These are phyloP conservation scores for Buceros bicornis DNA, from an alignment of 2,797 vertebrate species.

Conservation along the genomic window DNA sequence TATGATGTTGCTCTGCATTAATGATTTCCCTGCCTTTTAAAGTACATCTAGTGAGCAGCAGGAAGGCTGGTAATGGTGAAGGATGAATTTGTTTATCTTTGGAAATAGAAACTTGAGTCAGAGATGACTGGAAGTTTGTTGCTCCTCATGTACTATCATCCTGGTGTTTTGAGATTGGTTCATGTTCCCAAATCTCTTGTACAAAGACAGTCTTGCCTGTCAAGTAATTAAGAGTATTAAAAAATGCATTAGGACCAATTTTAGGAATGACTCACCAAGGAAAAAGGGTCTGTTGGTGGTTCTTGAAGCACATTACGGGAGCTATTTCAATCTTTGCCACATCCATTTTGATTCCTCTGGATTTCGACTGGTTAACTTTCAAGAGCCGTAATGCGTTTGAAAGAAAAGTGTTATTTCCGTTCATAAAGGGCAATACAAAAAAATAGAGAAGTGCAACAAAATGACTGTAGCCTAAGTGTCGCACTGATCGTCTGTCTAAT, in stretches of 20 bases:
- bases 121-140: neutral
- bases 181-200: neutral
- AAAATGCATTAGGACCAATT: neutral
- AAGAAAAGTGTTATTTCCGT: neutral
- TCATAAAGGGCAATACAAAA: neutral
- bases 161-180: neutral
- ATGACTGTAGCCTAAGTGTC: neutral
- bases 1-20: neutral
- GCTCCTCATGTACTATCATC: neutral
- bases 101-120: slow-evolving; percentile 33
- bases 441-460: neutral
- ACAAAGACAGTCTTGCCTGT: neutral
- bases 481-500: neutral
- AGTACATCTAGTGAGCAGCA: neutral
- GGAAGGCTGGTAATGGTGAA: neutral
- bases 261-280: neutral
- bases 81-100: neutral
- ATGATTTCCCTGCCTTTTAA: neutral
- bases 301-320: neutral
- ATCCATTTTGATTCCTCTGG: neutral
- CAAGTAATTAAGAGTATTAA: neutral
- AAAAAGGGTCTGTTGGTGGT: neutral
- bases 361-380: neutral
- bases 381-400: neutral
- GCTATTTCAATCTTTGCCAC: neutral